Percentiles rank a stretch among this genome's conserved stretches.
Evolutionary conservation across 2,888 invertebrate genomes (phyloP).

Genomic region (Pollenia labialis): DNA sequence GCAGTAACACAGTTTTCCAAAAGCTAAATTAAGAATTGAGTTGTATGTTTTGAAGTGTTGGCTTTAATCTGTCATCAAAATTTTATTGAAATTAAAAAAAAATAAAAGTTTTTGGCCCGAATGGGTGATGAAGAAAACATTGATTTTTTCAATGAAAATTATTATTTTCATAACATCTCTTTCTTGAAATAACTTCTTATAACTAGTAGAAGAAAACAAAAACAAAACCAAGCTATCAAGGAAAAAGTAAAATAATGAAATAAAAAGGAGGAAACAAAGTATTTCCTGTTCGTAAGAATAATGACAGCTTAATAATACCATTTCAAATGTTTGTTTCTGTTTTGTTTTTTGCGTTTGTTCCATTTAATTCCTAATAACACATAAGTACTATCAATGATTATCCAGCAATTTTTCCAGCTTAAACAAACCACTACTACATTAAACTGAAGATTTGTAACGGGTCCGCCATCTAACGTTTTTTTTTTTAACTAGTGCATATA

Average conservation of each 20-base stretch:
- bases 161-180: background rate
- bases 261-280: background rate
- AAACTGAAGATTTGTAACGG: slow-evolving; percentile 4
- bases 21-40: too few species aligned
- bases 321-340: slow-evolving; percentile 4
- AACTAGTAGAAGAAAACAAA: background rate
- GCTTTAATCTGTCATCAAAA: too few species aligned
- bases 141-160: slow-evolving; percentile 9
- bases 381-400: background rate
- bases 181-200: background rate
- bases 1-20: too few species aligned
- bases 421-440: background rate
- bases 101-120: too few species aligned
- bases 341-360: background rate
- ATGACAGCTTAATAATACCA: slow-evolving; percentile 12
- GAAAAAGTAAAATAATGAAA: background rate
- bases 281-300: slow-evolving; percentile 28
- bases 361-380: background rate
- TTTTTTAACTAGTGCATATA: too few species aligned
- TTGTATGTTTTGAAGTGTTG: too few species aligned
- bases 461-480: too few species aligned
- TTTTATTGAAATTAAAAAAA: too few species aligned
- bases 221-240: background rate
- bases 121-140: background rate
- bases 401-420: slow-evolving; percentile 4